Conservation (phyloP, 2,113 vertebrate species). For the Cyanistes caeruleus region DNA sequence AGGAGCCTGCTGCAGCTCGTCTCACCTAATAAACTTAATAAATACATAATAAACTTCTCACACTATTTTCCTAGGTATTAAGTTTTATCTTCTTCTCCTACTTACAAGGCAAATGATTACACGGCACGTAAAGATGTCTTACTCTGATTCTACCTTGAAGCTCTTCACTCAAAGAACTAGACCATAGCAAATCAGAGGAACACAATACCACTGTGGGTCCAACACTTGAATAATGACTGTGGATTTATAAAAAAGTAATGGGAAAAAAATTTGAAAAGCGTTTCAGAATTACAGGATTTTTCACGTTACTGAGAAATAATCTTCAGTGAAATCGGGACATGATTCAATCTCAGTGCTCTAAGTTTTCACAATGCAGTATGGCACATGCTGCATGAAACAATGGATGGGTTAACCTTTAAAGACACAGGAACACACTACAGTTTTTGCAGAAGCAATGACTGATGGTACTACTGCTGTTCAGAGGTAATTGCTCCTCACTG, state of each 20-base stretch:
- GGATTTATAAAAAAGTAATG: neutral
- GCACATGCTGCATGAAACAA: neutral
- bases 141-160: neutral
- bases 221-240: neutral
- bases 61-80: neutral
- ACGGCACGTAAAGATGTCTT: neutral
- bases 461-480: neutral
- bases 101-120: neutral
- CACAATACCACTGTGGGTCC: neutral
- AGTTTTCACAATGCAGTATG: neutral
- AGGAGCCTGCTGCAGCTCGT: neutral
- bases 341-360: neutral
- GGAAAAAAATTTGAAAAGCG: neutral
- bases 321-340: conserved; percentile 11
- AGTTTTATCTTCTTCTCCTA: neutral
- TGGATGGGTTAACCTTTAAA: neutral
- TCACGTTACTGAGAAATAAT: neutral
- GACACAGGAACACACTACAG: neutral
- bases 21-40: neutral
- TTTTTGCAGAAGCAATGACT: neutral
- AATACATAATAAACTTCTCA: neutral
- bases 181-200: neutral
- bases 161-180: neutral
- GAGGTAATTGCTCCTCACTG: neutral
- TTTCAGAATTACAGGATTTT: neutral